Evolutionary conservation across 1,140 invertebrate species (phyloP), one percentile per base, ranked within the genome.

Genomic region (Rhagoletis pomonella): DNA sequence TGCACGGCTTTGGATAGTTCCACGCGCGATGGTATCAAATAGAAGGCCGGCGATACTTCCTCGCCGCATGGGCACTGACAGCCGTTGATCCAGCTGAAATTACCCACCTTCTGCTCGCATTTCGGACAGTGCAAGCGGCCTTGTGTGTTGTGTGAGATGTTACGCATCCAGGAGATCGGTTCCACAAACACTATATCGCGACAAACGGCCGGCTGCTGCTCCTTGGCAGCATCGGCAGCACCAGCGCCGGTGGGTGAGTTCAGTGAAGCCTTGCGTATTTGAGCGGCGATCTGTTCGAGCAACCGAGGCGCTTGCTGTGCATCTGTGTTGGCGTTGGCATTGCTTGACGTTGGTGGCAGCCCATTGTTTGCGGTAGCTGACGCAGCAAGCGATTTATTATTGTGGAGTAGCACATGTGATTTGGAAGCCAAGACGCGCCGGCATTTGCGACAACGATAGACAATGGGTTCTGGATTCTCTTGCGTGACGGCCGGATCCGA

Each of bases 41-140:
- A 97, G 94, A 97, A 98, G 9, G 96, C 96, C 1, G 97, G 97
- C 29, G 96, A 96, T 86, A 97, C 96, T 92, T 97, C 96, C 88
- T 96, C 95, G 3, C 97, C 97, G 92, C 97, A 98, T 3, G 96
- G 96, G 93, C 97, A 98, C 88, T 96, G 95, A 90, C 96, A 97
- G 86, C 96, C 96, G 94, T 96, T 96, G 81, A 97, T 94, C 97
- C 97, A 97, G 93, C 96, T 97, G 90, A 96, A 98, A 64, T 96
- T 96, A 4, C 97, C 97, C 67, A 97, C 93, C 93, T 97, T 97
- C 67, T 95, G 95, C 67, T 94, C 94, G 89, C 97, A 97, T 92
- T 97, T 97, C 42, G 97, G 97, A 92, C 97, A 98, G 91, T 96
- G 94, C n/a, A 98, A 93, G 93, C 97, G 97, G 2, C 97, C 97